phyloP scores from a whole-genome alignment of 2,113 vertebrate genomes.

The Trichomycterus rosablanca region DNA sequence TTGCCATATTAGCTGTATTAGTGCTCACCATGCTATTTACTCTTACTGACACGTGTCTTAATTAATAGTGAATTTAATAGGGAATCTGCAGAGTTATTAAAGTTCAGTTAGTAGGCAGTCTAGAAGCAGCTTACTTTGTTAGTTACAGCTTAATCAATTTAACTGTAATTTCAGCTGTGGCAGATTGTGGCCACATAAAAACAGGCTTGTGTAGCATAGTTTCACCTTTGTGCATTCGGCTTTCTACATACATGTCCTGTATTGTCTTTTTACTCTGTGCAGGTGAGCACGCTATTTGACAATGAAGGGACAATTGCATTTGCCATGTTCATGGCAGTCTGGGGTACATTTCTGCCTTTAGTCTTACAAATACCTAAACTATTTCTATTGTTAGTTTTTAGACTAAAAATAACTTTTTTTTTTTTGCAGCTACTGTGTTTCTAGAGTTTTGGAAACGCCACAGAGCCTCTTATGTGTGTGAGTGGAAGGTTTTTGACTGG shows the following conservation, averaged over 20 bases:
- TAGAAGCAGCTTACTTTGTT: too few relatives aligned
- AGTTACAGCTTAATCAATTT: too few relatives aligned
- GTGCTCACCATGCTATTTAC: too few relatives aligned
- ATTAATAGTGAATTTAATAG: too few relatives aligned
- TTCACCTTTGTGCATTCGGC: too few relatives aligned
- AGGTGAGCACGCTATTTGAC: slow-evolving; percentile 90
- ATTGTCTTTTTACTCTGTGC: slow-evolving; percentile 26
- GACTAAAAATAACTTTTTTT: background rate
- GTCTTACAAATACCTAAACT: background rate
- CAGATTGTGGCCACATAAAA: too few relatives aligned
- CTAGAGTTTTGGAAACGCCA: slow-evolving; percentile 89
- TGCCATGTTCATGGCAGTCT: slow-evolving; percentile 89
- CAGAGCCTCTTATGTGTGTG: slow-evolving; percentile 66
- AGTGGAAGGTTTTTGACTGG: slow-evolving; percentile 83
- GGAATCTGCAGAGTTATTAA: too few relatives aligned
- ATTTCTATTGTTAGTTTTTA: background rate
- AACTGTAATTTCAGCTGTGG: too few relatives aligned
- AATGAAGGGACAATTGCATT: slow-evolving; percentile 86
- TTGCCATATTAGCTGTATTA: too few relatives aligned
- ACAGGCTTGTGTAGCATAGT: too few relatives aligned
- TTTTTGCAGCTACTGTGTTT: slow-evolving; percentile 79
- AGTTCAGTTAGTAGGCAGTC: too few relatives aligned
- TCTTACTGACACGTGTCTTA: too few relatives aligned
- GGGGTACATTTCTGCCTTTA: slow-evolving; percentile 75
- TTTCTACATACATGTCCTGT: background rate